phyloP scores from a whole-genome alignment of 1,140 invertebrate genomes.

The Pseudoatta argentina region DNA sequence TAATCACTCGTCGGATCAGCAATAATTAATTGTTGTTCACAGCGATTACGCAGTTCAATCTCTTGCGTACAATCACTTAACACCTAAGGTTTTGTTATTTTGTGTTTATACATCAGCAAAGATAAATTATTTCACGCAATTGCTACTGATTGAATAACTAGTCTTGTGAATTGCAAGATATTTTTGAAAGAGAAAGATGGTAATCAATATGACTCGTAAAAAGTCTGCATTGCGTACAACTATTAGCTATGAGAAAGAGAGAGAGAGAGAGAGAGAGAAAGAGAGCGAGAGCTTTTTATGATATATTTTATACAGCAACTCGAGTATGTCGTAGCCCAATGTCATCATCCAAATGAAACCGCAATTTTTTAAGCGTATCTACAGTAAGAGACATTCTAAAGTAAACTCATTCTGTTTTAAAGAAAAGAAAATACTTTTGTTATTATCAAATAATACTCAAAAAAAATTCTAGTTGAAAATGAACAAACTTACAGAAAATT shows the following conservation, averaged over 20 bases:
- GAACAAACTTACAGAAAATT: too few species aligned
- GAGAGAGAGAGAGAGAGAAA: too few species aligned
- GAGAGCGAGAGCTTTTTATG: too few species aligned
- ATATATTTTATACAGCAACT: not conserved
- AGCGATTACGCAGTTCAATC: not conserved
- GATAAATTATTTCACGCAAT: constrained; percentile 34
- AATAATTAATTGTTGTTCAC: constrained; percentile 30
- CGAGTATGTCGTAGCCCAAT: constrained; percentile 22
- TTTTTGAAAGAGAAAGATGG: constrained; percentile 22
- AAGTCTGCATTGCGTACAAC: constrained; percentile 1
- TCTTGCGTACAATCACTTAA: constrained; percentile 13
- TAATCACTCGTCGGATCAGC: constrained; percentile 18
- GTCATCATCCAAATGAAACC: not conserved
- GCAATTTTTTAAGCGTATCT: not conserved
- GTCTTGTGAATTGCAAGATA: constrained; percentile 8
- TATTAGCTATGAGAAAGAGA: not conserved
- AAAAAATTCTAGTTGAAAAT: too few species aligned
- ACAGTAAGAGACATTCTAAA: not conserved
- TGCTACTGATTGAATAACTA: constrained; percentile 38
- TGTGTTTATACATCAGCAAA: not conserved
- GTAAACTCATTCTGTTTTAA: constrained; percentile 2
- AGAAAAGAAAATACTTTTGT: not conserved
- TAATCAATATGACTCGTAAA: not conserved
- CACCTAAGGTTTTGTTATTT: constrained; percentile 16
- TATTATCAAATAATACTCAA: not conserved